These are phyloP conservation scores for Gallirallus australis DNA, from an alignment of 2,797 vertebrate genomes.

Conservation along the genomic window DNA sequence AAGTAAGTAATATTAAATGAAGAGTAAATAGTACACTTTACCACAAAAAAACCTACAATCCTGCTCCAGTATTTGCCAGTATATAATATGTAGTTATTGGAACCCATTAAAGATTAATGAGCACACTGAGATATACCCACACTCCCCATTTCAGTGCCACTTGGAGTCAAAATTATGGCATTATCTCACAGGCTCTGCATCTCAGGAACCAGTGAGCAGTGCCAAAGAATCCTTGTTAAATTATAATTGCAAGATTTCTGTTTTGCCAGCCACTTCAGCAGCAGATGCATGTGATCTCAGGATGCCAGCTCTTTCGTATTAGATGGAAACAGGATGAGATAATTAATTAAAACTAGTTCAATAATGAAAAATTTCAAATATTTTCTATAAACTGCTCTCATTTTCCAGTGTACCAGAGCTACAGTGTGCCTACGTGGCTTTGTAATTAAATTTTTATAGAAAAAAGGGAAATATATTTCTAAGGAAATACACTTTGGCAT, in stretches of 20 bases:
- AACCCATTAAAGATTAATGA: neutral
- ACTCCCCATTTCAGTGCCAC: neutral
- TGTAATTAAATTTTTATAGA: slow-evolving; percentile 5
- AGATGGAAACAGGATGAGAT: neutral
- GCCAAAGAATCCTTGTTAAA: slow-evolving; percentile 43
- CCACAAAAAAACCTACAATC: neutral
- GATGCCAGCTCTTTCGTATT: slow-evolving; percentile 29
- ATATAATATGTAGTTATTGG: neutral
- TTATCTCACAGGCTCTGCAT: slow-evolving; percentile 33
- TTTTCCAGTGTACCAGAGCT: neutral
- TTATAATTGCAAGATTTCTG: slow-evolving; percentile 47
- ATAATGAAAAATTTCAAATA: slow-evolving; percentile 16
- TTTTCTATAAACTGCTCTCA: neutral
- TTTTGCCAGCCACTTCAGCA: slow-evolving; percentile 44
- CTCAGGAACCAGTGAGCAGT: neutral
- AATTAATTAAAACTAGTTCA: slow-evolving; percentile 22
- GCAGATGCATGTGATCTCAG: neutral
- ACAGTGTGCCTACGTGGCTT: neutral
- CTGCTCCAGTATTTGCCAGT: neutral
- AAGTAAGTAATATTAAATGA: neutral
- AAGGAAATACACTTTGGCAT: neutral
- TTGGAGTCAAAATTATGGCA: slow-evolving; percentile 22
- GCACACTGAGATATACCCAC: neutral
- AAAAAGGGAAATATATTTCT: slow-evolving; percentile 15
- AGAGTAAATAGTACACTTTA: neutral